A percentile compares a stretch with the other conserved stretches of the same genome.
Evolutionary conservation across 2,888 invertebrate species (phyloP).

Genomic region (Deroplatys truncata): DNA sequence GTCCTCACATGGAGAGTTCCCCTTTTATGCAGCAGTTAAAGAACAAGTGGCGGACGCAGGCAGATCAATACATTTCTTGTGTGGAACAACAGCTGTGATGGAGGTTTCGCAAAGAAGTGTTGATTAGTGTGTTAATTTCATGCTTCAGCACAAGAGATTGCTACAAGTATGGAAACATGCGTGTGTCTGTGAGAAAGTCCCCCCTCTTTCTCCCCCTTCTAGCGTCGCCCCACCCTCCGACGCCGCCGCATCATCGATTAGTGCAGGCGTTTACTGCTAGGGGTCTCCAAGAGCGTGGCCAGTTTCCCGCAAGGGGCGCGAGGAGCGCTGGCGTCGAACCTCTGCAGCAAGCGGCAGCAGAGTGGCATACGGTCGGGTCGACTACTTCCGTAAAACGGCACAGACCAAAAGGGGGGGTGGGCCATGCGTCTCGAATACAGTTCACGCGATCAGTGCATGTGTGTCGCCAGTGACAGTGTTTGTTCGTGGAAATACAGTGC

Average conservation of each 20-base stretch:
- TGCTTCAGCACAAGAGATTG: background rate
- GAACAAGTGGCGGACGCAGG: background rate
- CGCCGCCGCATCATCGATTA: background rate
- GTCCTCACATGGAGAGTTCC: too few species aligned
- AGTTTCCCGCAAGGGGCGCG: background rate
- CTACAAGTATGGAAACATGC: background rate
- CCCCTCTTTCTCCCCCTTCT: background rate
- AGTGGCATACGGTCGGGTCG: background rate
- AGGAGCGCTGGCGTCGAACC: background rate
- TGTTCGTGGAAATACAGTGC: background rate
- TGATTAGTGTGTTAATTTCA: background rate
- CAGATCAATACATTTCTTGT: background rate
- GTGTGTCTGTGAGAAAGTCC: background rate
- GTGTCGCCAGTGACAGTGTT: background rate
- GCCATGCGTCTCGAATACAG: background rate
- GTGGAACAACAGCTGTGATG: background rate
- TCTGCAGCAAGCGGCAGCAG: conserved; percentile 1
- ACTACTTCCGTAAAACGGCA: background rate
- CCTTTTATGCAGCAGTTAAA: too few species aligned
- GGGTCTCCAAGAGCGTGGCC: background rate
- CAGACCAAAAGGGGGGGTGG: background rate
- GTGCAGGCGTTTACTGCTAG: background rate
- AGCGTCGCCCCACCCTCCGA: background rate
- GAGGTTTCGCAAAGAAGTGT: background rate
- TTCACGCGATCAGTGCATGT: background rate